Conservation (phyloP, 2,113 vertebrate species). For the Callocephalon fimbriatum region DNA sequence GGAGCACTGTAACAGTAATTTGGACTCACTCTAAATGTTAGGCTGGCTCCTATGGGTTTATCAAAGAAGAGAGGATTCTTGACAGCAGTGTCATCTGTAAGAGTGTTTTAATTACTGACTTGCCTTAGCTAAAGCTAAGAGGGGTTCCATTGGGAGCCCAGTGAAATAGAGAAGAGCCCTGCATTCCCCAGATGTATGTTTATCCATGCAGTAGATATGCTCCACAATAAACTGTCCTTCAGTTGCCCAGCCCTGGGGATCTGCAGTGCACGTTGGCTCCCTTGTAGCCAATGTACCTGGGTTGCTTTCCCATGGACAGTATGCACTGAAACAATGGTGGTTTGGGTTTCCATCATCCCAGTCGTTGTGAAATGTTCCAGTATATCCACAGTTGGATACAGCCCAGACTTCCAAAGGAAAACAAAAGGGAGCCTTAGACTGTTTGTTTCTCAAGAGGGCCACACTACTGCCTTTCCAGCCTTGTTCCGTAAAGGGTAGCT, state of each 20-base stretch:
- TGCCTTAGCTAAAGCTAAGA: not conserved
- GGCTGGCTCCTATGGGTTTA: not conserved
- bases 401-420: not conserved
- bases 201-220: not conserved
- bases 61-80: not conserved
- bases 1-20: not conserved
- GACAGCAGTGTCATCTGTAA: not conserved
- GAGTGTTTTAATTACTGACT: not conserved
- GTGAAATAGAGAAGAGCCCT: not conserved
- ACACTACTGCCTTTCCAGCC: not conserved
- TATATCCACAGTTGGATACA: not conserved
- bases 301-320: not conserved
- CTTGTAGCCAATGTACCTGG: not conserved
- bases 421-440: not conserved
- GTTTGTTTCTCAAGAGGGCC: not conserved
- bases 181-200: not conserved
- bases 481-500: not conserved
- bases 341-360: not conserved
- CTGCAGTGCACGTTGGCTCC: not conserved
- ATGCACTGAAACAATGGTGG: rapidly evolving
- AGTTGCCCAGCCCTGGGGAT: not conserved
- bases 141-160: not conserved
- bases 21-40: not conserved
- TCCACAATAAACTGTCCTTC: not conserved
- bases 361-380: not conserved